These are phyloP conservation scores for Epizoanthus stellaris DNA, from an alignment of 92 coral and sea anemone genomes.

Conservation along the genomic window DNA sequence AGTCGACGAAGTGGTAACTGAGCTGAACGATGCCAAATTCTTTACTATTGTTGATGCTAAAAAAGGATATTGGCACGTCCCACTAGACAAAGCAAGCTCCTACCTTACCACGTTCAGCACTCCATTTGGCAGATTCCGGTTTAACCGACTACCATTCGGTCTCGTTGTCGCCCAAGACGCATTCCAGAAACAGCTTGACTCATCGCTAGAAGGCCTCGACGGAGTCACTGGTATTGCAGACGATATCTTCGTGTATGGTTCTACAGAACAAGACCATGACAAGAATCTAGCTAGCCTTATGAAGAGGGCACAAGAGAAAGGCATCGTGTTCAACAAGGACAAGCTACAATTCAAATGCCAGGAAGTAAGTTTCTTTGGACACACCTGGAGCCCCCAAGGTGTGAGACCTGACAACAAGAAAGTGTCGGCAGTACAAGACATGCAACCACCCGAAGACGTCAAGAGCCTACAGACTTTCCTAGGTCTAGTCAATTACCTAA, in stretches of 20 bases:
- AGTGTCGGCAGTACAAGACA: conserved; percentile 47
- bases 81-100: too few relatives aligned
- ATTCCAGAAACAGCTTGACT: too few relatives aligned
- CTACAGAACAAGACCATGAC: too few relatives aligned
- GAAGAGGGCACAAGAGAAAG: conserved; percentile 33
- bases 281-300: too few relatives aligned
- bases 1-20: conserved; percentile 39
- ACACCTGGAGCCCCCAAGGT: conserved; percentile 45
- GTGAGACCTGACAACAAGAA: conserved; percentile 52
- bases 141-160: too few relatives aligned
- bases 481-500: not conserved
- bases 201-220: too few relatives aligned
- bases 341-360: conserved; percentile 47
- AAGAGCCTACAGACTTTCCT: conserved; percentile 59
- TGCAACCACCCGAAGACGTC: conserved; percentile 48
- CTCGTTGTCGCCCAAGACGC: too few relatives aligned
- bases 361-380: conserved; percentile 48
- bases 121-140: too few relatives aligned
- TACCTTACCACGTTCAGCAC: too few relatives aligned
- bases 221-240: too few relatives aligned
- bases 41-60: conserved; percentile 58
- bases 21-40: conserved; percentile 58
- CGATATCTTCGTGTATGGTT: too few relatives aligned
- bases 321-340: conserved; percentile 6
- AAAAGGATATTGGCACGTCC: conserved; percentile 29